Base-by-base conservation (phyloP, 2,888 invertebrate genomes). In the Himalopsyche tibetana region DNA sequence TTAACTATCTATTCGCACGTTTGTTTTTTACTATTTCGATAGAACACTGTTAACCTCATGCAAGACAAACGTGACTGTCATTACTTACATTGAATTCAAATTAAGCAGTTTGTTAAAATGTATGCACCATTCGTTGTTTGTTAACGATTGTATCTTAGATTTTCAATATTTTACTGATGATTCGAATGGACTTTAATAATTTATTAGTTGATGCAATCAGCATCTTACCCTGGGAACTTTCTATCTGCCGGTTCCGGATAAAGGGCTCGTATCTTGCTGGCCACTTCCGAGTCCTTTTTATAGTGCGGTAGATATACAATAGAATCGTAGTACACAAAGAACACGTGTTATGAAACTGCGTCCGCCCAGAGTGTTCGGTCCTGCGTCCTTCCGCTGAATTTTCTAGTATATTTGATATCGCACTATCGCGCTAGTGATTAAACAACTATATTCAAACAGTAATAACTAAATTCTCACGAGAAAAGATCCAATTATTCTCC, bases 401-500 rank as follows among this genome's bases (percentile, higher is more conserved):
- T 38, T 36, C 74, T 74, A 74, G 38, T 36, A 36, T 74, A 63
- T 74, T 74, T 74, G 74, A 74, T 74, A 74, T 74, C 74, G 36
- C 74, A 74, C 74, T 74, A 55, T 55, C 51, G 51, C 56, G 55
- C 28, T 5, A 38, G 82, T 36, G 82, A 82, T 82, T 82, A 82
- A 55, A 82, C 51, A 11, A 82, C 55, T 55, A 15, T 74, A 74
- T 74, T 74, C 28, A 74, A 74, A 82, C 38, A 45, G 28, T 82
- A 28, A 55, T 82, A 82, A 82, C 56, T 82, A 74, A 83, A 84
- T 87, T 87, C 87, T 87, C 87, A 87, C 82, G 87, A 87, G 87
- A 87, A 87, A 87, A 84, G 85, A 85, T 87, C 87, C 87, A 87
- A 87, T 87, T 87, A 87, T 45, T 85, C 85, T 80, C 69, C 87